Evolutionary conservation across 1,140 invertebrate species (phyloP).

Genomic region (Portunus trituberculatus): DNA sequence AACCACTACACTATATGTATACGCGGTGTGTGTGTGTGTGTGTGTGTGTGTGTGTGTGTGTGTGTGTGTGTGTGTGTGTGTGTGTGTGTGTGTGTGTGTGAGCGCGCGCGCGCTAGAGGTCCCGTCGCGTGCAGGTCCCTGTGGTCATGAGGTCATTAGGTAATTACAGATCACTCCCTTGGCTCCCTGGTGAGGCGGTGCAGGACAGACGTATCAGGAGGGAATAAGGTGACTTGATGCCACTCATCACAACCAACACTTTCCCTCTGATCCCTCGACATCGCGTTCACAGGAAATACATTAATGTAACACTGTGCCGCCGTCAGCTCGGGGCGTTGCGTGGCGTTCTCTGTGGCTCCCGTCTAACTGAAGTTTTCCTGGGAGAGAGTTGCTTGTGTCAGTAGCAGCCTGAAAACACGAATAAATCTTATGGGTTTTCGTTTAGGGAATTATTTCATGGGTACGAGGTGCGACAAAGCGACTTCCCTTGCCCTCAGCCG

Average conservation of each 20-base stretch:
- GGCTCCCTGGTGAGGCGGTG: background rate
- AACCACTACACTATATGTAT: too few species aligned
- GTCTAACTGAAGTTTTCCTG: background rate
- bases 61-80: background rate
- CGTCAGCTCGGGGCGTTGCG: background rate
- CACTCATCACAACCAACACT: constrained; percentile 17
- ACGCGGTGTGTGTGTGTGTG: too few species aligned
- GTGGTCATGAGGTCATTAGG: constrained; percentile 10
- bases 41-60: background rate
- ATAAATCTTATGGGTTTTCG: too few species aligned
- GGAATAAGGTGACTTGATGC: background rate
- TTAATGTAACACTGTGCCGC: background rate
- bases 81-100: constrained; percentile 33
- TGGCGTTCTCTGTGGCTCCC: background rate
- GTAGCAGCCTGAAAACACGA: too few species aligned
- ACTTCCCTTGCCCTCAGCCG: too few species aligned
- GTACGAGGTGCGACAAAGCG: too few species aligned
- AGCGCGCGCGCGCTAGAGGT: background rate
- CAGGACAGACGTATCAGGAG: background rate
- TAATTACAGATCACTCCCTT: background rate
- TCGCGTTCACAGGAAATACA: background rate
- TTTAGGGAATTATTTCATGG: too few species aligned
- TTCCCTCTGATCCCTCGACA: background rate
- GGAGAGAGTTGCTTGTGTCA: background rate
- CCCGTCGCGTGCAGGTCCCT: background rate